These are phyloP conservation scores for Mystacornis crossleyi DNA, from an alignment of 2,113 vertebrate genomes.

Conservation along the genomic window DNA sequence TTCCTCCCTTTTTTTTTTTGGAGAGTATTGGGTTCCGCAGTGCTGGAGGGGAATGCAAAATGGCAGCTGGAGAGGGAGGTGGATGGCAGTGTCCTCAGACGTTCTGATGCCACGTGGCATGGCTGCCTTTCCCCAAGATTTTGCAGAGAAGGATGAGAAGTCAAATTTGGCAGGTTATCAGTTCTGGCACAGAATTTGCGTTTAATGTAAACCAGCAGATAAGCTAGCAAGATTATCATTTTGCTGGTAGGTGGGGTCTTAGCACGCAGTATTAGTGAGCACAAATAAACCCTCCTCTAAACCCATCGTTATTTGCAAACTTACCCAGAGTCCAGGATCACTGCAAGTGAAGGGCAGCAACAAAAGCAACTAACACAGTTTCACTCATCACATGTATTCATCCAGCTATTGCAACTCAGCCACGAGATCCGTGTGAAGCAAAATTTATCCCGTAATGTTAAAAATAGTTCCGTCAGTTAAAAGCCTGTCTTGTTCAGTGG, in stretches of 20 bases:
- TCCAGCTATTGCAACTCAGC: background rate
- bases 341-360: background rate
- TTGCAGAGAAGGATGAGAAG: background rate
- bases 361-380: background rate
- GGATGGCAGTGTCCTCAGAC: background rate
- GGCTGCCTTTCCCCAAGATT: background rate
- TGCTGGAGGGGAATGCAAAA: background rate
- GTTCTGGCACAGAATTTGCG: background rate
- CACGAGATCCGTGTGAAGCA: background rate
- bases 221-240: background rate
- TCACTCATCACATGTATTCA: background rate
- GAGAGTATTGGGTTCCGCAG: background rate
- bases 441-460: background rate
- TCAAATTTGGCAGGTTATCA: background rate
- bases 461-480: background rate
- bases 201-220: background rate
- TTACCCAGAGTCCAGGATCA: background rate
- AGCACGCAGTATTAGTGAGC: background rate
- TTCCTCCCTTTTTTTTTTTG: background rate
- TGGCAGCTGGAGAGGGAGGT: background rate
- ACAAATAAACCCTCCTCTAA: background rate
- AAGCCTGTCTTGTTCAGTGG: conserved; percentile 11
- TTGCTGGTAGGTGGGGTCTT: background rate
- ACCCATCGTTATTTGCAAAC: background rate
- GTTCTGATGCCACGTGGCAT: background rate